These are phyloP conservation scores for Drosophila hamatofila DNA, from an alignment of 2,888 invertebrate genomes.

Conservation along the genomic window DNA sequence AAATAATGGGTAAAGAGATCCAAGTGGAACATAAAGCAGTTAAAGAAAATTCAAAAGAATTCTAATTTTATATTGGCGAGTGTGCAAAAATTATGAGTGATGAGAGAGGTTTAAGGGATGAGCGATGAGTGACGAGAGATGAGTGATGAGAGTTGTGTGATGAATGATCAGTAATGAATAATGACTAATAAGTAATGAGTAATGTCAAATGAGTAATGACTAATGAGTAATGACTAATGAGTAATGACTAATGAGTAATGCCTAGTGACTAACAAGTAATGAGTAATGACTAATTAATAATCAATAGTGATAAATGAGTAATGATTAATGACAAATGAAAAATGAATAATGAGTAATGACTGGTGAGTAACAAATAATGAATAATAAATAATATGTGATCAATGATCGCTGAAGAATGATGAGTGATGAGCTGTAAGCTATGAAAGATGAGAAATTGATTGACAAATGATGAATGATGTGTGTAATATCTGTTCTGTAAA, in stretches of 20 bases:
- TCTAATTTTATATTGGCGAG: not conserved
- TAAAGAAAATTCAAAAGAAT: not conserved
- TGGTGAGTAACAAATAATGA: not conserved
- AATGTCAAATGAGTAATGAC: not conserved
- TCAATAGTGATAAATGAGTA: not conserved
- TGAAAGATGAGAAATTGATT: not conserved
- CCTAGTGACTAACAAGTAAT: not conserved
- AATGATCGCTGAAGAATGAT: not conserved
- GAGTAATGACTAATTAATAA: not conserved
- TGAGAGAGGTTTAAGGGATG: too few relatives aligned
- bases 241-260: not conserved
- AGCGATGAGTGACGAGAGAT: too few relatives aligned
- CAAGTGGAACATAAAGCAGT: not conserved
- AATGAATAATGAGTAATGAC: not conserved
- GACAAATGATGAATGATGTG: not conserved
- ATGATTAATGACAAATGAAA: not conserved
- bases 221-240: not conserved
- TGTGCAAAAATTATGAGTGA: not conserved
- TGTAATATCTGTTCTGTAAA: too few relatives aligned
- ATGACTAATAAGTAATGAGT: not conserved
- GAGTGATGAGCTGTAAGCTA: not conserved
- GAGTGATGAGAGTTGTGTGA: too few relatives aligned
- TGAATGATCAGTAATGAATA: not conserved
- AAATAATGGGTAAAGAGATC: not conserved
- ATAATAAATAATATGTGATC: not conserved